Evolutionary conservation across 2,113 vertebrate genomes (phyloP), one percentile per base, ranked within the genome.

Genomic region (Strix uralensis): DNA sequence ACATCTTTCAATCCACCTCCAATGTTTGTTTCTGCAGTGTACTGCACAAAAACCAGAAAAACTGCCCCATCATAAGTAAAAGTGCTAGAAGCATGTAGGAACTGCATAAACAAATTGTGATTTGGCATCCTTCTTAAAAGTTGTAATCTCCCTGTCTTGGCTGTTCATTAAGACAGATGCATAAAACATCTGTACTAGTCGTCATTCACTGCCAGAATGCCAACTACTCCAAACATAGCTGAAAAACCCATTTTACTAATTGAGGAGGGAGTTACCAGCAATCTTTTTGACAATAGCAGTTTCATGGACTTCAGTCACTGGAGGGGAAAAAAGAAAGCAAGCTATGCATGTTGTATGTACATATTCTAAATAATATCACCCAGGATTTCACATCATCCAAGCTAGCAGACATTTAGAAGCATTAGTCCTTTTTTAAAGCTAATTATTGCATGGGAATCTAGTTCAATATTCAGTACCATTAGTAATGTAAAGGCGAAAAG

Each of bases 131-230:
- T 87, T 70, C 83, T 90, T 49, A 67, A 74, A 94, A 86, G 66
- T 93, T 88, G 26, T 79, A 71, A 71, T 89, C 75, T 87, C 34
- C 55, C 72, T 96, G 46, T 92, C 62, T 75, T 51, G 81, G 57
- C 87, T 87, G 51, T 87, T 92, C 23, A 10, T 86, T 77, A 65
- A 77, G 80, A 87, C 80, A 95, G 92, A 96, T 83, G 63, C 44
- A 86, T 89, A 63, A 95, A 94, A 92, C 92, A 92, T 94, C 86
- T 96, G 84, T 32, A 77, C 25, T 62, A 73, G 72, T 23, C 38
- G 80, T 88, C 65, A 42, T 26, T 94, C 93, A 26, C 42, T 95
- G 93, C 83, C 58, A 90, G 90, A 80, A 49, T 46, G 7, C 63
- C 72, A 86, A 46, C 36, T 71, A 55, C n/a, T 65, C 30, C 42